These are phyloP conservation scores for Morelia viridis DNA, from an alignment of 2,797 vertebrate genomes.

Conservation along the genomic window DNA sequence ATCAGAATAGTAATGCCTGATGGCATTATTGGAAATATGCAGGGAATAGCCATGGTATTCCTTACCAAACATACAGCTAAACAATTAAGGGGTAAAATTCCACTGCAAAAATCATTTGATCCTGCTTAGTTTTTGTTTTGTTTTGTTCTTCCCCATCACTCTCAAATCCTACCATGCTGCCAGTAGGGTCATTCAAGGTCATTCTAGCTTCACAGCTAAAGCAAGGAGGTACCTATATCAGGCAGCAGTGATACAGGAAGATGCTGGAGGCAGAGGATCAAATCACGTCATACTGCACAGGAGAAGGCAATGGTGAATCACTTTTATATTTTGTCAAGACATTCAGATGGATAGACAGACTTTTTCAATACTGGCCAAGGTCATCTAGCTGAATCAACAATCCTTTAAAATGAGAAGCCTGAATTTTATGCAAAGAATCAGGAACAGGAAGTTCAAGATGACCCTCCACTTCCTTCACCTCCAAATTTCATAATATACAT, in stretches of 20 bases:
- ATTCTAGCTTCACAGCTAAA: background rate
- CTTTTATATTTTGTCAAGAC: background rate
- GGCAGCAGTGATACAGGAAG: background rate
- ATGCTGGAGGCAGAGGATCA: too few species aligned
- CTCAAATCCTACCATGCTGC: background rate
- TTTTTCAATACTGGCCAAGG: background rate
- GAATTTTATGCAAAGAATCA: too few species aligned
- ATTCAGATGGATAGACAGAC: background rate
- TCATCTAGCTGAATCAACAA: background rate
- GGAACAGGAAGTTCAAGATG: too few species aligned
- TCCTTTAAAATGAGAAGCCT: too few species aligned
- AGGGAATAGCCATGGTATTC: background rate
- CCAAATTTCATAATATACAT: too few species aligned
- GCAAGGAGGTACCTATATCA: background rate
- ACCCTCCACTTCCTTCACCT: too few species aligned
- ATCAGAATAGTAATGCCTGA: background rate
- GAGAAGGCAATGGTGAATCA: background rate
- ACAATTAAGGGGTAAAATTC: background rate
- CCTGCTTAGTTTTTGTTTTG: background rate
- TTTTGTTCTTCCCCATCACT: rapidly evolving
- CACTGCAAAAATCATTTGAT: background rate
- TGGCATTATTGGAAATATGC: background rate
- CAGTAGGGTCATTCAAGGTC: background rate
- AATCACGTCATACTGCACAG: background rate
- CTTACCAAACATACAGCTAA: background rate